Evolutionary conservation across 2,888 invertebrate genomes (phyloP).

Genomic region (Pammene aurita): DNA sequence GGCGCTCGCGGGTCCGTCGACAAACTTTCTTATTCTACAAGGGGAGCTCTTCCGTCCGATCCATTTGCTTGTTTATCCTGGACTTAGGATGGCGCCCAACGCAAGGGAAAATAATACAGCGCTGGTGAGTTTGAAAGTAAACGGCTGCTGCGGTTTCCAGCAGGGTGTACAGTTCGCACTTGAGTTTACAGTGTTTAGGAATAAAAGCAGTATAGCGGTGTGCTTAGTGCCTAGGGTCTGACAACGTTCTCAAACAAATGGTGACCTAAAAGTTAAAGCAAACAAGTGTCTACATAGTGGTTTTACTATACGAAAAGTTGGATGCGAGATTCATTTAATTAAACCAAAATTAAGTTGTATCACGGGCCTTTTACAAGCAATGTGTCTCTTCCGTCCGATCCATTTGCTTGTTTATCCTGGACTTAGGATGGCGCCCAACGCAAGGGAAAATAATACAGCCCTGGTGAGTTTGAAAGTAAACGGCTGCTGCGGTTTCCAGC

Average conservation of each 20-base stretch:
- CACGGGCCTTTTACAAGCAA: neutral
- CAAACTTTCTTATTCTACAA: slow-evolving; percentile 77
- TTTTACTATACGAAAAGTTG: neutral
- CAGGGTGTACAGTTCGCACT: slow-evolving; percentile 51
- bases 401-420: slow-evolving; percentile 80
- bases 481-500: slow-evolving; percentile 49
- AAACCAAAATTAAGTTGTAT: neutral
- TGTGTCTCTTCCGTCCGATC: slow-evolving; percentile 77
- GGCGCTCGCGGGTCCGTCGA: slow-evolving; percentile 66
- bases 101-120: slow-evolving; percentile 48
- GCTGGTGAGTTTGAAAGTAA: slow-evolving; percentile 41
- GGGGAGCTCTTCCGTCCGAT: slow-evolving; percentile 75
- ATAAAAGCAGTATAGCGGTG: slow-evolving; percentile 15
- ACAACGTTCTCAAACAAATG: slow-evolving; percentile 20
- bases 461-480: slow-evolving; percentile 42
- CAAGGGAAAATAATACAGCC: slow-evolving; percentile 50
- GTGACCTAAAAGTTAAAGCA: slow-evolving; percentile 16
- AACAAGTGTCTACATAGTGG: neutral
- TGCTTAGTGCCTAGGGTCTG: slow-evolving; percentile 22
- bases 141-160: slow-evolving; percentile 49
- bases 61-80: slow-evolving; percentile 80
- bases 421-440: slow-evolving; percentile 65
- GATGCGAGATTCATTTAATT: neutral
- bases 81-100: slow-evolving; percentile 65
- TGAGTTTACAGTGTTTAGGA: slow-evolving; percentile 33